phyloP scores from a whole-genome alignment of 2,888 invertebrate genomes.

The Andricus quercusramuli region DNA sequence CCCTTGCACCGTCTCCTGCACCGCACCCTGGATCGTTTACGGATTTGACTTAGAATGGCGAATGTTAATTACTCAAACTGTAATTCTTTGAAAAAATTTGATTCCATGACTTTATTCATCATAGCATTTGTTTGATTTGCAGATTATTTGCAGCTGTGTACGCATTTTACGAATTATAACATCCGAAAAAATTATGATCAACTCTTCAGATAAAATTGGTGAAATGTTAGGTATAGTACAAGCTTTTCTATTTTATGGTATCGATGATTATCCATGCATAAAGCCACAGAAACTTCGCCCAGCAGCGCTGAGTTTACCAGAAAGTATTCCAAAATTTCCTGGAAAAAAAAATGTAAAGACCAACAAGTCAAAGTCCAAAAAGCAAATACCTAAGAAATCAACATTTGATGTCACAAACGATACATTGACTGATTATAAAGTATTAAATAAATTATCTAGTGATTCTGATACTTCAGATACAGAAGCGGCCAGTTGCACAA shows the following conservation, averaged over 20 bases:
- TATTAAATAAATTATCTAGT: constrained; percentile 61
- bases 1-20: too few relatives aligned
- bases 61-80: too few relatives aligned
- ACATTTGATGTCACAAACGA: constrained; percentile 40
- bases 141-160: constrained; percentile 66
- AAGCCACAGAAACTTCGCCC: constrained; percentile 68
- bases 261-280: constrained; percentile 64
- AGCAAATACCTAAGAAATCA: constrained; percentile 37
- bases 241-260: constrained; percentile 71
- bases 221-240: constrained; percentile 71
- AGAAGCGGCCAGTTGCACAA: constrained; percentile 58
- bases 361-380: constrained; percentile 47
- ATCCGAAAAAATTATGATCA: constrained; percentile 53
- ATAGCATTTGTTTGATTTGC: constrained; percentile 50
- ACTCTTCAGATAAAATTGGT: constrained; percentile 64
- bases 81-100: not conserved
- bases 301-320: constrained; percentile 74
- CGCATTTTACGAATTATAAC: constrained; percentile 63
- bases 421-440: constrained; percentile 21
- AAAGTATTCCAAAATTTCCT: constrained; percentile 63
- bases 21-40: too few relatives aligned
- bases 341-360: constrained; percentile 57
- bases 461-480: constrained; percentile 71
- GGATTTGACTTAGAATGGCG: too few relatives aligned
- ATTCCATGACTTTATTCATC: not conserved